phyloP scores from a whole-genome alignment of 1,140 invertebrate genomes.

The Littorina saxatilis region DNA sequence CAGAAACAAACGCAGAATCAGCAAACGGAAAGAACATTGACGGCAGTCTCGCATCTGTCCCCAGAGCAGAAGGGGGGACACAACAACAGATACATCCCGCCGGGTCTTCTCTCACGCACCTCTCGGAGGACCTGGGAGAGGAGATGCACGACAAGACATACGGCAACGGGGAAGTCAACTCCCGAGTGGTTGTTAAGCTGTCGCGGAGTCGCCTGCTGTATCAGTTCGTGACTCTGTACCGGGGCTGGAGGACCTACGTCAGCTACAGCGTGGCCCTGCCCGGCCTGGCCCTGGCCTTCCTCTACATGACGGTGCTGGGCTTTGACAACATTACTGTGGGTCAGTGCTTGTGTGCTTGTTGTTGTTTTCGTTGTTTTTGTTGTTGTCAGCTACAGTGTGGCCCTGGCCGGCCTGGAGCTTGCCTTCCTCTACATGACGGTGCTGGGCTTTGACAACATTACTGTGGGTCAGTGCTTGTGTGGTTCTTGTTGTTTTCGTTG shows the following conservation, averaged over 20 bases:
- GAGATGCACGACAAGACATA: background rate
- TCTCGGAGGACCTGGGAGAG: background rate
- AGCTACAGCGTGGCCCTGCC: conserved; percentile 74
- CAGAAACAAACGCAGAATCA: no score
- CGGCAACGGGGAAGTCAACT: background rate
- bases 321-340: conserved; percentile 79
- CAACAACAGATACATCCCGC: no score
- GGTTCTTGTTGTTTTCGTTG: no score
- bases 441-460: conserved; percentile 76
- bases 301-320: conserved; percentile 80
- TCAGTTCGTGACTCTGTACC: conserved; percentile 56
- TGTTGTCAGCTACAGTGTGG: no score
- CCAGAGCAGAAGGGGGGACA: no score
- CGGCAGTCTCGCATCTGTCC: no score
- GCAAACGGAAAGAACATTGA: no score
- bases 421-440: conserved; percentile 79
- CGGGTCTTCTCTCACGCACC: no score
- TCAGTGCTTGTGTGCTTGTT: no score
- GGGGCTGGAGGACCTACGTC: conserved; percentile 75
- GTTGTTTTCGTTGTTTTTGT: no score
- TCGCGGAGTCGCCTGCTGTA: background rate
- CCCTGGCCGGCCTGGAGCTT: conserved; percentile 76
- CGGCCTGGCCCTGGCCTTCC: conserved; percentile 76
- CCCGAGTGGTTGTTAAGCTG: background rate
- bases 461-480: background rate